Base-by-base conservation (phyloP, 2,888 invertebrate genomes). In the Alcis repandata region DNA sequence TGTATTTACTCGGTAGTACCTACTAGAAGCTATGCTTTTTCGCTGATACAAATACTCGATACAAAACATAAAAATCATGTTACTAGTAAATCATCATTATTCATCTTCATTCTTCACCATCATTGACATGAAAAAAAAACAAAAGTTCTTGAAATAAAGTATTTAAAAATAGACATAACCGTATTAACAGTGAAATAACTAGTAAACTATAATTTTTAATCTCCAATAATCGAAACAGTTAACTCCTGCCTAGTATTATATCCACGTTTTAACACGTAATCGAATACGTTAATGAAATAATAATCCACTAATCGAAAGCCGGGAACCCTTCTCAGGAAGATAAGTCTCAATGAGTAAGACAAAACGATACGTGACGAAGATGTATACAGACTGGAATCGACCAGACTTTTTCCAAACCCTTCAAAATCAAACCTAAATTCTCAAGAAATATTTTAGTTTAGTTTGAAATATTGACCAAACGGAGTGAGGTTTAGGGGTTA, bases 271-370 rank as follows among this genome's bases (percentile, higher is more conserved):
- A 43, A 52, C 43, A 57, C 33, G 20, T n/a, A 36, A 43, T 49
- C 40, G 46, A 71, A 69, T 68, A 74, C 72, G 76, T 74, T 78
- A 83, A 83, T 83, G 73, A 81, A 83, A 84, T 80, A 85, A 81
- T 84, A 81, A 82, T 78, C 80, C 74, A 64, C 72, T 79, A 80
- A 83, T 82, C 79, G 76, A 76, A 78, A 78, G 74, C 67, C 63
- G 73, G 67, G 72, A 65, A 71, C 76, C 73, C 69, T 77, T 71
- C 67, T 67, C 69, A 66, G 68, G 63, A 72, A 71, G 74, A 80
- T 75, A 80, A 82, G 76, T 80, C 79, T 76, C 68, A 74, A 77
- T 73, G 71, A 74, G 69, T 67, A 71, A 72, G 62, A 53, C 43
- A 40, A 57, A 70, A 73, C 63, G 68, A 73, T 72, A 59, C 60